Evolutionary conservation across 2,888 invertebrate species (phyloP).

Genomic region (Eristalis pertinax): DNA sequence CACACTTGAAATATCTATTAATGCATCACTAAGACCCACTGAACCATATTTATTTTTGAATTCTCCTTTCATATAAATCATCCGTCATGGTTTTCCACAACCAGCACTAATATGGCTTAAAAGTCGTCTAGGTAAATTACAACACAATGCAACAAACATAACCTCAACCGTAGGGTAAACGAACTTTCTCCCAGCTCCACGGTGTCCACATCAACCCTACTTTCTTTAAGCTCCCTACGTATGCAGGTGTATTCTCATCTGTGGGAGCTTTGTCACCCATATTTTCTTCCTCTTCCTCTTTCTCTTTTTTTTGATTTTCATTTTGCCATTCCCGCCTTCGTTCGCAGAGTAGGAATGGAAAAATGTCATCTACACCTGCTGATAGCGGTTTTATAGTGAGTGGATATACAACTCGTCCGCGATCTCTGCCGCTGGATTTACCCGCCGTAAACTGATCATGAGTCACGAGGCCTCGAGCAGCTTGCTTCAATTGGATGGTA

Average conservation of each 20-base stretch:
- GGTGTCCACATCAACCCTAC: background rate
- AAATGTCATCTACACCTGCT: background rate
- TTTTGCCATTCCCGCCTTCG: background rate
- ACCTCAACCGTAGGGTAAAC: conserved; percentile 16
- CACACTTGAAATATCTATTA: background rate
- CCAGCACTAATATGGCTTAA: background rate
- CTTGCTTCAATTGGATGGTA: background rate
- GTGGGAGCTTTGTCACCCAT: background rate
- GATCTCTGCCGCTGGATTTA: background rate
- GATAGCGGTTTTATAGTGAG: background rate
- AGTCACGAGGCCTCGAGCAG: background rate
- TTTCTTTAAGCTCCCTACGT: background rate
- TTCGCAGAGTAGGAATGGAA: background rate
- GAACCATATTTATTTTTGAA: background rate
- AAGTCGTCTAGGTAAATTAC: background rate
- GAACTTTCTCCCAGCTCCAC: conserved; percentile 34
- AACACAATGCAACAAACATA: background rate
- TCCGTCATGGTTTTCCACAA: background rate
- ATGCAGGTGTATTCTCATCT: background rate
- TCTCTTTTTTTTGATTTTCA: background rate
- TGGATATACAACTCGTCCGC: background rate
- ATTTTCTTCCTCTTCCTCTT: background rate
- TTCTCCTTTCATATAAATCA: background rate
- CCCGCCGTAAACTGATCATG: background rate
- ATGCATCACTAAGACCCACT: background rate